Base-by-base conservation (phyloP, 92 coral and sea anemone genomes). In the Parazoanthus swiftii region DNA sequence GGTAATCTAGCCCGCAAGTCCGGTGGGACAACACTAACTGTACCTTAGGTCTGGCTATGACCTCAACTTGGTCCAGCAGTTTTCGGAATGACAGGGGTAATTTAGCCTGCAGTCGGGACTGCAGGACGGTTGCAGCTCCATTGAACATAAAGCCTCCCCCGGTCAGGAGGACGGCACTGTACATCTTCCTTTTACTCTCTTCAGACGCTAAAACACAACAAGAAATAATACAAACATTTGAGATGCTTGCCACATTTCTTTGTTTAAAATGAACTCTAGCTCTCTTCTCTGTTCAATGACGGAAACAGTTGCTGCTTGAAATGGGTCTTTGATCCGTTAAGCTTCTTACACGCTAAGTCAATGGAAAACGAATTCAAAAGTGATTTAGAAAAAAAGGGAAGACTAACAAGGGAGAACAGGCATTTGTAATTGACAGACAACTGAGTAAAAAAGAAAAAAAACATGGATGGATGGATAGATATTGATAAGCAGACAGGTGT, bases 71-170 rank as follows among this genome's bases (percentile, higher is more conserved):
- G 66, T 97, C 99, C 67, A 97, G 90, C 36, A 93, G 89, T 76
- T 97, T 96, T 65, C 98, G 97, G 56, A 93, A 91, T n/a, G 93
- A 76, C 48, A 93, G 81, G 1, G 98, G 99, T 37, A 97, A 89
- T 80, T 97, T 97, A 46, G 98, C 95, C 71, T 97, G 98, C 46
- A 97, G 88, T 15, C 99, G 91, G 26, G 98, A 90, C 83, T 95
- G 99, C 43, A 97, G 91, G 76, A 92, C 83, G 71, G 89, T 63
- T 4, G 95, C 92, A 4, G 99, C 98, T 6, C 99, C 99, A 48
- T 92, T 95, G 59, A 97, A 95, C 94, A 94, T 93, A 65, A 97
- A 97, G 70, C 98, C 98, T 2, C 99, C 99, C 7, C 99, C 99
- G 25, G 95, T 92, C 83, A 97, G 89, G 25, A 97, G 89, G 26